A percentile compares a stretch with the other conserved stretches of the same genome.
These are phyloP conservation scores for Rhagologus leucostigma DNA, from an alignment of 2,113 vertebrate genomes.

Conservation along the genomic window DNA sequence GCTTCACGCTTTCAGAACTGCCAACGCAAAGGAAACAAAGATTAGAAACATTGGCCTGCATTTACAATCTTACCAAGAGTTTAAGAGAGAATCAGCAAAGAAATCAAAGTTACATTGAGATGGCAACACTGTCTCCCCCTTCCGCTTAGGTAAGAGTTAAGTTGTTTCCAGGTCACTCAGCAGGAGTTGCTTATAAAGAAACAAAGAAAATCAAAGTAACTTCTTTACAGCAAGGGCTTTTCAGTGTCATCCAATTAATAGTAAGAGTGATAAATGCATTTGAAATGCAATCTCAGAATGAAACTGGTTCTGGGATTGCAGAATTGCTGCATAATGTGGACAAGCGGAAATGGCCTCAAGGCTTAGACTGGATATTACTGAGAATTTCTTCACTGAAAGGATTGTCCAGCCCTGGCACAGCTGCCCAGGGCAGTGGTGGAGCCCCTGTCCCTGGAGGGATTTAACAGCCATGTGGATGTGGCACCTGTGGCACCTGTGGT, in stretches of 20 bases:
- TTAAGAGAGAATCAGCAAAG: background rate
- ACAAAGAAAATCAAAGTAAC: background rate
- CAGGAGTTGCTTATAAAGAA: background rate
- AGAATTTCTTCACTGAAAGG: background rate
- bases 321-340: background rate
- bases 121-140: background rate
- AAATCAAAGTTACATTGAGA: background rate
- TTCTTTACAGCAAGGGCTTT: background rate
- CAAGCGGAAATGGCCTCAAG: background rate
- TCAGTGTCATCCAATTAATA: background rate
- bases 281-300: background rate
- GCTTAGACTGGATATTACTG: background rate
- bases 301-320: background rate
- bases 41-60: background rate
- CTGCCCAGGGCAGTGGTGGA: background rate
- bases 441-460: background rate
- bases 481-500: background rate
- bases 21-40: background rate
- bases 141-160: background rate
- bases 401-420: background rate
- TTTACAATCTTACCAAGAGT: background rate
- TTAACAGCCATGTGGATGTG: background rate
- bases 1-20: slow-evolving; percentile 94
- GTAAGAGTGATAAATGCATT: background rate
- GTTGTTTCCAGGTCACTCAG: background rate